Evolutionary conservation across 2,113 vertebrate species (phyloP).

Genomic region (Pygoscelis antarcticus): DNA sequence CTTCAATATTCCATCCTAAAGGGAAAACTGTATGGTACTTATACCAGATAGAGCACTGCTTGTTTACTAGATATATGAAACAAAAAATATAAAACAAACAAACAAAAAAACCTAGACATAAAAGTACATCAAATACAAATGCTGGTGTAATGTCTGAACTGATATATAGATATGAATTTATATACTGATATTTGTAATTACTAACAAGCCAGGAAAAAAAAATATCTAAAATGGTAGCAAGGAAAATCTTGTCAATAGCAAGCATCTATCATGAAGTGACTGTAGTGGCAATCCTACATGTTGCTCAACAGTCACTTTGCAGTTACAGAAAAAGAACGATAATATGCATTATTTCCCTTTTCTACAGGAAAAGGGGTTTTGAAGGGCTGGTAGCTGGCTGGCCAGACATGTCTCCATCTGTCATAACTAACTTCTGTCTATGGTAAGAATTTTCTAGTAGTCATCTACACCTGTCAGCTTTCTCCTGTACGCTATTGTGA

Average conservation of each 20-base stretch:
- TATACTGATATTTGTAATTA: not conserved
- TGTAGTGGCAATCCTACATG: not conserved
- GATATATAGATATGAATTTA: not conserved
- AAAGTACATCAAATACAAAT: not conserved
- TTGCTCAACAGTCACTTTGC: not conserved
- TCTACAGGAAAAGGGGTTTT: not conserved
- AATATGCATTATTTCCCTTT: not conserved
- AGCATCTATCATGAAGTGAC: not conserved
- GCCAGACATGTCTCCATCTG: not conserved
- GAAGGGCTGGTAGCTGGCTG: not conserved
- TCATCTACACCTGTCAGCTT: not conserved
- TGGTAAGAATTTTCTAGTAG: not conserved
- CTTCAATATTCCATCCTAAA: not conserved
- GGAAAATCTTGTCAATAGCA: not conserved
- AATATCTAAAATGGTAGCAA: not conserved
- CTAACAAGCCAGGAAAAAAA: not conserved
- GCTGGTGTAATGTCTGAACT: not conserved
- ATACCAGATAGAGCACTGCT: not conserved
- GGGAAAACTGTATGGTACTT: not conserved
- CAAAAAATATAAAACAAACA: not conserved
- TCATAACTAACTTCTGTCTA: not conserved
- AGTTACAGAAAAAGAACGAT: not conserved
- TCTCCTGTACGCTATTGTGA: not conserved
- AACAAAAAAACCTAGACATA: fast-evolving
- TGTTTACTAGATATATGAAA: not conserved